A percentile compares a stretch with the other conserved stretches of the same genome.
These are phyloP conservation scores for Noctilio leporinus DNA, from an alignment of 2,113 vertebrate genomes.

Conservation along the genomic window DNA sequence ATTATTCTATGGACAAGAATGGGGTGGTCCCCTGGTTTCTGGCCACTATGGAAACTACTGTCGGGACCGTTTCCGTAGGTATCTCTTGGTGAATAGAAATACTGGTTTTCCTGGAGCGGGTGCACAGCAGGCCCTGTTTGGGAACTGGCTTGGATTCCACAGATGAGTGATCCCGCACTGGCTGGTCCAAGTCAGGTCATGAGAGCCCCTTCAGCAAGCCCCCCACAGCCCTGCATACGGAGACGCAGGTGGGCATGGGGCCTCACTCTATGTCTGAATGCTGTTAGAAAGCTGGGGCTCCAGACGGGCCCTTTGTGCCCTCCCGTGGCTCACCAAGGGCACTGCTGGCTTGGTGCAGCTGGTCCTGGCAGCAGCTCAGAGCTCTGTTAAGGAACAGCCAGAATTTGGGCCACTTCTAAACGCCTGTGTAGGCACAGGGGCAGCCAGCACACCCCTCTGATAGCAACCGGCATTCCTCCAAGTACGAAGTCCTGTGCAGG, in stretches of 20 bases:
- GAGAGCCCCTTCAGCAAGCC: neutral
- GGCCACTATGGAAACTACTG: neutral
- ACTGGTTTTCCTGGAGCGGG: neutral
- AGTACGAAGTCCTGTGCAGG: rapidly evolving
- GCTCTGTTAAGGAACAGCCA: neutral
- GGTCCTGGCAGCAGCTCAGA: neutral
- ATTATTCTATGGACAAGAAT: neutral
- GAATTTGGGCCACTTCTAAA: neutral
- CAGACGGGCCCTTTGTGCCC: neutral
- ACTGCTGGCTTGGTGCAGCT: neutral
- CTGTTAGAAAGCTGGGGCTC: neutral
- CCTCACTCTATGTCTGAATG: neutral
- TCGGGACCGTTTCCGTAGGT: neutral
- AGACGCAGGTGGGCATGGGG: neutral
- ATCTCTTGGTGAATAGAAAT: no score
- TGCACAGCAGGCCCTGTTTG: neutral
- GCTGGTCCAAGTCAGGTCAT: neutral
- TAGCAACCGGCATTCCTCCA: neutral
- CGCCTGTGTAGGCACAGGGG: no score
- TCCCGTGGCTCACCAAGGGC: no score
- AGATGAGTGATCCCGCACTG: rapidly evolving
- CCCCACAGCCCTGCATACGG: neutral
- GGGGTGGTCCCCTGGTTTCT: neutral
- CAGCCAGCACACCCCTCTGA: neutral
- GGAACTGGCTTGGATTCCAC: neutral